Percentiles rank a stretch among this genome's conserved stretches.
These are phyloP conservation scores for Xylocopa sonorina DNA, from an alignment of 1,140 invertebrate genomes.

Conservation along the genomic window DNA sequence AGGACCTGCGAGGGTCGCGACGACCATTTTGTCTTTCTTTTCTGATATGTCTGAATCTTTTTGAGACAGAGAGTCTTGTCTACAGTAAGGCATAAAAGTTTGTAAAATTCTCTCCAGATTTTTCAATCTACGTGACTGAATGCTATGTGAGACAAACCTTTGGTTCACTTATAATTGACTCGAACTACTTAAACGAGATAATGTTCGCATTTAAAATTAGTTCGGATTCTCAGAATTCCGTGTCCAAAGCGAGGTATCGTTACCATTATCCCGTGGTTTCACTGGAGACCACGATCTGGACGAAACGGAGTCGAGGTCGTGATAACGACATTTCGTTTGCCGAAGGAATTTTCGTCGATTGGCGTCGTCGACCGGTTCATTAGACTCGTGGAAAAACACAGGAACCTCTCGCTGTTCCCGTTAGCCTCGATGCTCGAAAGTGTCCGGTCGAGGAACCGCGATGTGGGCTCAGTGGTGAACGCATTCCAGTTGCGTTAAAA, in stretches of 20 bases:
- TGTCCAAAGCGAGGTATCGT: neutral
- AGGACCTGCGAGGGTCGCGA: too few species aligned
- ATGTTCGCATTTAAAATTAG: neutral
- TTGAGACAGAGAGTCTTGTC: too few species aligned
- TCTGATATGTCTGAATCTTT: too few species aligned
- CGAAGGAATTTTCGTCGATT: conserved; percentile 47
- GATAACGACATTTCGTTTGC: conserved; percentile 36
- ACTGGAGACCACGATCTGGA: neutral
- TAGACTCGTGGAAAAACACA: conserved; percentile 31
- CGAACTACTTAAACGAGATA: too few species aligned
- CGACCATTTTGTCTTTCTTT: too few species aligned
- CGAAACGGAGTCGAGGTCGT: neutral
- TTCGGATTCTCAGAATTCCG: neutral
- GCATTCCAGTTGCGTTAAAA: conserved; percentile 19
- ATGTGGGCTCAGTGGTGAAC: neutral
- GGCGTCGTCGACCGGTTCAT: conserved; percentile 4
- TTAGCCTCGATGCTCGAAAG: conserved; percentile 28
- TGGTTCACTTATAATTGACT: too few species aligned
- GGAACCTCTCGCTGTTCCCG: conserved; percentile 30
- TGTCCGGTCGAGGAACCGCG: neutral
- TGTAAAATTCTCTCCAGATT: too few species aligned
- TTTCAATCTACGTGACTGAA: too few species aligned
- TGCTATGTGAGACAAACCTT: too few species aligned
- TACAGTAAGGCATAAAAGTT: too few species aligned
- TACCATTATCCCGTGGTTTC: neutral